Base-by-base conservation (phyloP, 2,888 invertebrate species). In the Pardosa pseudoannulata region DNA sequence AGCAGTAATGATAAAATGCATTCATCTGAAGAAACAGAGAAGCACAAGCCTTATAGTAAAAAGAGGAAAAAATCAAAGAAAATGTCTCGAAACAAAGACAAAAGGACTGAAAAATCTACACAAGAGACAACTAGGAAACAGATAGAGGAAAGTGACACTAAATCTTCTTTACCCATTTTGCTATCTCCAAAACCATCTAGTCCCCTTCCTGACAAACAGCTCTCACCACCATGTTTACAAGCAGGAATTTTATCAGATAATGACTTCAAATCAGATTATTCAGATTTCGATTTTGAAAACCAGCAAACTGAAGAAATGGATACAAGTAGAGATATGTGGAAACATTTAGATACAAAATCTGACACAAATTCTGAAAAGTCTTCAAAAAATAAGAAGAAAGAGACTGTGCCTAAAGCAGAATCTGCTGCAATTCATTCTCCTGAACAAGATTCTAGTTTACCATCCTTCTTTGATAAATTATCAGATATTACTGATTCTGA, bases 21-120 rank as follows among this genome's bases (percentile, higher is more conserved):
- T 56, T 46, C 80, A 13, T 68, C 72, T 70, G 83, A 83, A 73
- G 80, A 87, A 56, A 39, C 11, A n/a, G 85, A 83, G 46, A 83
- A 80, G 62, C 81, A 88, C n/a, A 82, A 88, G 28, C 71, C 88
- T 23, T 88, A 67, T 23, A 75, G 74, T n/a, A 88, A 88, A 41
- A 89, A 89, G 65, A 87, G 87, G 65, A 89, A 89, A 73, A 88
- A 89, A 46, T 86, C 85, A 0, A 89, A 88, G 74, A 89, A 81
- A 36, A 50, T 72, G 76, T 80, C 78, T 29, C 88, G 88, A 79
- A 87, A 79, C 27, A 89, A 89, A 88, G 87, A 88, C 28, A 88
- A 79, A 81, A 81, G 81, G 78, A 46, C 41, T 27, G 87, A 88
- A 16, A 76, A 83, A 32, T 31, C 16, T 29, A 23, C 36, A 5